Evolutionary conservation across 2,888 invertebrate species (phyloP).

Genomic region (Yponomeuta malinellus): DNA sequence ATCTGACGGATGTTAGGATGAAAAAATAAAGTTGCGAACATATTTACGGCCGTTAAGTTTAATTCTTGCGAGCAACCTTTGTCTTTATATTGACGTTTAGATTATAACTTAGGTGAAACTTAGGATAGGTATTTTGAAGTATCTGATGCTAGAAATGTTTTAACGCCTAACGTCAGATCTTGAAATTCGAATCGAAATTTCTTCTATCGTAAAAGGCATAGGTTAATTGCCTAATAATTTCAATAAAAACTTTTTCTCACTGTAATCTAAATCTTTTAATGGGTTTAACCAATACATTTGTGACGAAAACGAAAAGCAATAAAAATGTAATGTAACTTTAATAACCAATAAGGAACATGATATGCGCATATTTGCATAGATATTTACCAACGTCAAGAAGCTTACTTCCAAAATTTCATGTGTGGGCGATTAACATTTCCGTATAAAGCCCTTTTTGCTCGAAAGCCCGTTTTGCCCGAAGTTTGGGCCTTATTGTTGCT

Average conservation of each 20-base stretch:
- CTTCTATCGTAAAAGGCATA: neutral
- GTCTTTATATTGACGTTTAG: too few species aligned
- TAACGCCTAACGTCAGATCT: too few species aligned
- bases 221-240: neutral
- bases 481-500: neutral
- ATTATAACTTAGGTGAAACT: too few species aligned
- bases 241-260: neutral
- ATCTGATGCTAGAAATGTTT: too few species aligned
- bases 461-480: neutral
- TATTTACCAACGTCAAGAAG: slow-evolving; percentile 15
- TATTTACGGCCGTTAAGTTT: neutral
- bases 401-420: slow-evolving; percentile 3
- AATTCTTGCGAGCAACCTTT: too few species aligned
- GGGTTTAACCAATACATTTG: too few species aligned
- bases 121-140: too few species aligned
- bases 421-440: slow-evolving; percentile 50
- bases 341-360: slow-evolving; percentile 16
- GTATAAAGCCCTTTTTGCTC: slow-evolving; percentile 34
- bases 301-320: neutral
- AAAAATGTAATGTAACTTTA: slow-evolving; percentile 12
- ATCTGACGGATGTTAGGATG: neutral
- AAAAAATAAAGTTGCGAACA: neutral
- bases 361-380: slow-evolving; percentile 16
- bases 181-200: too few species aligned
- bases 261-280: neutral